A percentile compares a stretch with the other conserved stretches of the same genome.
phyloP scores from a whole-genome alignment of 2,797 vertebrate genomes.

The Champsocephalus esox region DNA sequence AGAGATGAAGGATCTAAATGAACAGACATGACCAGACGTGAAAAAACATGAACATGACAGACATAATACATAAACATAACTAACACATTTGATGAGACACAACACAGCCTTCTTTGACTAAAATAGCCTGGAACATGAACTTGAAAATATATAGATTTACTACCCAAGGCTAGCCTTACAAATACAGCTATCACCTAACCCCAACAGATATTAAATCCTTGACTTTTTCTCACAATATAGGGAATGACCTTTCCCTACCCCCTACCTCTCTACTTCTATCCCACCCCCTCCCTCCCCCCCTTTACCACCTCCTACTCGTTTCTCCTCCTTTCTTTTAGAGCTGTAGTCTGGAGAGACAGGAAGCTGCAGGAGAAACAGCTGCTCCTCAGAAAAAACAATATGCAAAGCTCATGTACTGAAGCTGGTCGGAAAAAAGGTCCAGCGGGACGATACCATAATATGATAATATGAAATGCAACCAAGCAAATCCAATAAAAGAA shows the following conservation, averaged over 20 bases:
- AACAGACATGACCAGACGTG: too few relatives aligned
- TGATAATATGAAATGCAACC: conserved; percentile 64
- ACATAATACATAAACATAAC: too few relatives aligned
- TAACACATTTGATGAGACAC: conserved; percentile 15
- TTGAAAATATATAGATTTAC: conserved; percentile 51
- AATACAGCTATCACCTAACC: conserved; percentile 53
- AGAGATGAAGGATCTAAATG: too few relatives aligned
- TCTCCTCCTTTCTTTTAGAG: conserved; percentile 39
- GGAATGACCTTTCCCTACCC: conserved; percentile 64
- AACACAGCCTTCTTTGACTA: conserved; percentile 28
- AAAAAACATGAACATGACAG: too few relatives aligned
- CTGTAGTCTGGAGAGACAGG: conserved; percentile 65
- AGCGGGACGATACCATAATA: conserved; percentile 55
- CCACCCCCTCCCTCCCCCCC: conserved; percentile 1
- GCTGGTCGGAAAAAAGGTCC: conserved; percentile 59
- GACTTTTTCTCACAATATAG: conserved; percentile 70
- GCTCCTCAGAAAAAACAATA: conserved; percentile 66
- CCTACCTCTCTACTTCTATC: conserved; percentile 44
- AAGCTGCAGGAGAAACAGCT: conserved; percentile 76
- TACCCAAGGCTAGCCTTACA: conserved; percentile 51
- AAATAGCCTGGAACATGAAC: conserved; percentile 38
- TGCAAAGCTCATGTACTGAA: conserved; percentile 43
- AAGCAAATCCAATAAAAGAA: conserved; percentile 71
- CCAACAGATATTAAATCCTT: conserved; percentile 70
- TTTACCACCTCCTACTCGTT: conserved; percentile 18